These are phyloP conservation scores for Pardosa pseudoannulata DNA, from an alignment of 2,888 invertebrate genomes.

Conservation along the genomic window DNA sequence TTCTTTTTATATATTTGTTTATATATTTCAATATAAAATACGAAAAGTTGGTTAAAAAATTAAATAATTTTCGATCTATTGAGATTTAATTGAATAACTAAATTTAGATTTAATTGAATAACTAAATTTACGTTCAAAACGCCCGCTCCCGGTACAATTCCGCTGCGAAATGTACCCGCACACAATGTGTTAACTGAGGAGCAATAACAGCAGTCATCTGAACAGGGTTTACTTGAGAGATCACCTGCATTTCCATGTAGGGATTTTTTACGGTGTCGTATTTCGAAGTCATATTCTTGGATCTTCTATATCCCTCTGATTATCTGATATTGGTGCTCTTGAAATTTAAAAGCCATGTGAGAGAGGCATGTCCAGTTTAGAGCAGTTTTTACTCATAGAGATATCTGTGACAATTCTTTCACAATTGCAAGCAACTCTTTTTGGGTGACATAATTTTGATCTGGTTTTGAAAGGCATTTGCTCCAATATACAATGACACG, in stretches of 20 bases:
- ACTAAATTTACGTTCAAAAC: too few species aligned
- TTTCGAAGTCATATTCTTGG: not conserved
- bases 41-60: too few species aligned
- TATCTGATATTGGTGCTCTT: not conserved
- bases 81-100: too few species aligned
- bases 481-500: constrained; percentile 22
- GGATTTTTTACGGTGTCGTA: not conserved
- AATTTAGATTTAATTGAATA: too few species aligned
- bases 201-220: too few species aligned
- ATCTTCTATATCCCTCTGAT: not conserved
- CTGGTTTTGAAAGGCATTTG: constrained; percentile 18
- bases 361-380: too few species aligned
- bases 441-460: constrained; percentile 4
- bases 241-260: not conserved
- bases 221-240: not conserved
- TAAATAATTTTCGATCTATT: too few species aligned
- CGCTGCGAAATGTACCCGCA: too few species aligned
- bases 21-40: too few species aligned
- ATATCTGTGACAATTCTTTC: constrained; percentile 25
- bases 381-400: constrained; percentile 20
- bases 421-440: constrained; percentile 17
- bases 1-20: too few species aligned
- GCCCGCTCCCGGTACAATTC: too few species aligned
- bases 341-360: not conserved
- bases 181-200: too few species aligned